phyloP scores from a whole-genome alignment of 1,140 invertebrate genomes.

The Anoplolepis gracilipes region DNA sequence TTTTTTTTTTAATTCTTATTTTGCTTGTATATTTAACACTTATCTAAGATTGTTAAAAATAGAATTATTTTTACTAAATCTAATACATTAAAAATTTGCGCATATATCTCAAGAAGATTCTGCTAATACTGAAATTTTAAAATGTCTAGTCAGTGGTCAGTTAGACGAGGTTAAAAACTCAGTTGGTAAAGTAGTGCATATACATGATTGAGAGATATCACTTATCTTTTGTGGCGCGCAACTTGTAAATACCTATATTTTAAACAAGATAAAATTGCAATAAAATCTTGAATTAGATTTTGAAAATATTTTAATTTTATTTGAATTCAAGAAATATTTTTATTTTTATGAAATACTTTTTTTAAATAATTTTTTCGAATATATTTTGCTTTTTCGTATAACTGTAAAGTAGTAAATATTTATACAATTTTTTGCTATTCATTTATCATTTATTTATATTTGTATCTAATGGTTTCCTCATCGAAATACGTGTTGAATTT shows the following conservation, averaged over 20 bases:
- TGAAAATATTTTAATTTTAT: no score
- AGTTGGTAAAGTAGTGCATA: neutral
- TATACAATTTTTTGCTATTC: neutral
- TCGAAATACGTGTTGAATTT: slow-evolving; percentile 94
- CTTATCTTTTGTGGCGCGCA: neutral
- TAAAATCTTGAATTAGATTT: neutral
- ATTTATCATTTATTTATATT: slow-evolving; percentile 66
- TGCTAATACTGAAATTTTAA: neutral
- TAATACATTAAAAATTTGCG: neutral
- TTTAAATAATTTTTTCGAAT: no score
- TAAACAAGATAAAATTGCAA: neutral
- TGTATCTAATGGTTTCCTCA: slow-evolving; percentile 90
- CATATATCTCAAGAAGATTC: neutral
- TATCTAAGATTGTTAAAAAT: neutral
- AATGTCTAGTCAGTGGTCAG: neutral
- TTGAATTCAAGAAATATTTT: no score
- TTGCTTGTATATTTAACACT: neutral
- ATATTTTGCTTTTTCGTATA: no score
- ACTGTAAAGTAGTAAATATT: neutral
- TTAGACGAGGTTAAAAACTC: slow-evolving; percentile 6
- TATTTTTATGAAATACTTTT: no score
- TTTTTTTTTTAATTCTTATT: no score
- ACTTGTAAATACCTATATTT: neutral
- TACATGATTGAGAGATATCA: no score
- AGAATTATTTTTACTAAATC: neutral